Percentiles rank a stretch among this genome's conserved stretches.
These are phyloP conservation scores for Crypturellus undulatus DNA, from an alignment of 2,113 vertebrate species.

Conservation along the genomic window DNA sequence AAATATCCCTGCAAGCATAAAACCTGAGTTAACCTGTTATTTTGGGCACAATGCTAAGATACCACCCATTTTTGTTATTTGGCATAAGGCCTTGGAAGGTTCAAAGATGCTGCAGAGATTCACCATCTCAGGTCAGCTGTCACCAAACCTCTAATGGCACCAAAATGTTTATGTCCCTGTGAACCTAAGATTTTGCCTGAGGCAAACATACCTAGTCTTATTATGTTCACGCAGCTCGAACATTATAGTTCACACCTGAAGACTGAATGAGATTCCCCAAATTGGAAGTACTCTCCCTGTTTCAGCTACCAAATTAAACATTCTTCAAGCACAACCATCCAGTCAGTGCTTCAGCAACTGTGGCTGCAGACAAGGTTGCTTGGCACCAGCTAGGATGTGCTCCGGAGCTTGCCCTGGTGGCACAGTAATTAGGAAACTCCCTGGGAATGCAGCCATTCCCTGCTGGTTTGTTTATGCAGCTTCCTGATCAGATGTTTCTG, in stretches of 20 bases:
- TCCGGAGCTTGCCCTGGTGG: neutral
- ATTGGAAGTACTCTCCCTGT: neutral
- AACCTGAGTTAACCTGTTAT: neutral
- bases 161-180: neutral
- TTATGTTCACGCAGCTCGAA: neutral
- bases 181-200: neutral
- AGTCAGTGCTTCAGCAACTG: neutral
- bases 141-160: neutral
- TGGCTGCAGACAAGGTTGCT: neutral
- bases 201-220: neutral
- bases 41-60: neutral
- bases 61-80: neutral
- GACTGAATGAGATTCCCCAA: neutral
- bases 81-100: neutral
- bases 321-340: neutral
- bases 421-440: constrained; percentile 34
- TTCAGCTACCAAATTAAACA: neutral
- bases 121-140: neutral
- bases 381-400: neutral
- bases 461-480: constrained; percentile 29
- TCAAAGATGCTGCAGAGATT: neutral
- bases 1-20: neutral
- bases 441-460: constrained; percentile 57
- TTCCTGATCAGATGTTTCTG: constrained; percentile 41
- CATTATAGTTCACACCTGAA: neutral